A percentile compares a stretch with the other conserved stretches of the same genome.
phyloP scores from a whole-genome alignment of 2,888 invertebrate genomes.

The Notodonta dromedarius region DNA sequence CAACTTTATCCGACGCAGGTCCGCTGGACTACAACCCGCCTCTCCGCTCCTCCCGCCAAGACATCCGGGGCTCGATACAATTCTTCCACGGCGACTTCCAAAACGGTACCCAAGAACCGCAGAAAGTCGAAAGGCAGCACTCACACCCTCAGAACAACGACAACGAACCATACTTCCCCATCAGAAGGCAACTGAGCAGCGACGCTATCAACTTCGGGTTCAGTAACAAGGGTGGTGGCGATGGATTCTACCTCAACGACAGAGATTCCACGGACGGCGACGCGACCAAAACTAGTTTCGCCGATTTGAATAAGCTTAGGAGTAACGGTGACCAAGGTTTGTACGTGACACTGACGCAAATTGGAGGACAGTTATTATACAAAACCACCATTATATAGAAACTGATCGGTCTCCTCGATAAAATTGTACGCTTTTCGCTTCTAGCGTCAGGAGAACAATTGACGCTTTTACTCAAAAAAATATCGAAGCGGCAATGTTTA shows the following conservation, averaged over 20 bases:
- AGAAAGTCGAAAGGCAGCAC: slow-evolving; percentile 84
- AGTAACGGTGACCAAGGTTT: slow-evolving; percentile 80
- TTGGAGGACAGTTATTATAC: slow-evolving; percentile 31
- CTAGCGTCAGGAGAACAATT: not conserved
- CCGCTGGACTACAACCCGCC: slow-evolving; percentile 87
- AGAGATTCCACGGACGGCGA: slow-evolving; percentile 85
- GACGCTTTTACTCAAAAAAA: no score
- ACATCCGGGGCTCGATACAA: slow-evolving; percentile 88
- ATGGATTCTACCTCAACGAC: slow-evolving; percentile 76
- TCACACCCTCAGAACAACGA: slow-evolving; percentile 71
- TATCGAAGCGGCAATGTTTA: no score
- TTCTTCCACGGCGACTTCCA: slow-evolving; percentile 86
- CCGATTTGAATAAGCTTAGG: slow-evolving; percentile 86
- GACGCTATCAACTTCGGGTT: slow-evolving; percentile 75
- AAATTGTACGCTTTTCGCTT: no score
- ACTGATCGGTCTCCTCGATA: no score
- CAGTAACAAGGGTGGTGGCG: slow-evolving; percentile 68
- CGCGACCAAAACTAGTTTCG: slow-evolving; percentile 86
- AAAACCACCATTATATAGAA: no score
- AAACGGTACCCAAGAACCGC: slow-evolving; percentile 64
- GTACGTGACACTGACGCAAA: slow-evolving; percentile 34
- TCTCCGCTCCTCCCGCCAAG: slow-evolving; percentile 89
- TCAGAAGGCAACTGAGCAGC: slow-evolving; percentile 85
- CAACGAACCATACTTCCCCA: slow-evolving; percentile 52
- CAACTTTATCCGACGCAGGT: slow-evolving; percentile 48